Conservation (phyloP, 2,888 invertebrate genomes). For the Diarsia mendica region DNA sequence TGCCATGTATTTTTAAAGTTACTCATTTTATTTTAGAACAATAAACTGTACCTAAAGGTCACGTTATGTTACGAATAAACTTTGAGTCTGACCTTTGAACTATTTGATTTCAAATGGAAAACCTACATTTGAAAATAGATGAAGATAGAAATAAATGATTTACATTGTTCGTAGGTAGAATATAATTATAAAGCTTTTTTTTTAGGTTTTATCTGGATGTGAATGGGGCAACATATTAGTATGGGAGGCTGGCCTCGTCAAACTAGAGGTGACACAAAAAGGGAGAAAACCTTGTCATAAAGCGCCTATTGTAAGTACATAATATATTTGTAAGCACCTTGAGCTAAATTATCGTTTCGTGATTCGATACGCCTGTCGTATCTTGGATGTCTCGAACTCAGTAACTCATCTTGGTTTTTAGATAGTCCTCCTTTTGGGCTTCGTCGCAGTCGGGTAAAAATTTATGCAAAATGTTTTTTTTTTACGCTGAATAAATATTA, state of each 20-base stretch:
- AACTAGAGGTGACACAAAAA: conserved; percentile 94
- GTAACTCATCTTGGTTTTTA: neutral
- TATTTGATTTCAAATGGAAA: neutral
- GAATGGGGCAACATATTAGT: conserved; percentile 97
- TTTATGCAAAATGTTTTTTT: too few relatives aligned
- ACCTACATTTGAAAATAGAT: conserved; percentile 5
- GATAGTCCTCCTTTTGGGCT: too few relatives aligned
- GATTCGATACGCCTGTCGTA: neutral
- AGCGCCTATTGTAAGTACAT: conserved; percentile 91
- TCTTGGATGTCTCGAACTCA: neutral
- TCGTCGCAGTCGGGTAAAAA: neutral
- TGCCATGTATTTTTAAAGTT: neutral
- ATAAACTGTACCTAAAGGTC: neutral
- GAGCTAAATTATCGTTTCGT: neutral
- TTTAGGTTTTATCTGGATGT: conserved; percentile 94
- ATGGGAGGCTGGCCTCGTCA: conserved; percentile 97
- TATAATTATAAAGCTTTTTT: conserved; percentile 14
- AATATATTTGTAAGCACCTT: neutral
- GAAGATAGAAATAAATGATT: neutral
- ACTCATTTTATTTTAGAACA: neutral
- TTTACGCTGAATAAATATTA: neutral
- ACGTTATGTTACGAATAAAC: neutral
- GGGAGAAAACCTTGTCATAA: conserved; percentile 94
- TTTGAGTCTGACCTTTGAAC: neutral
- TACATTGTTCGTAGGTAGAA: neutral